Conservation (phyloP, 1,140 invertebrate species). For the Drosophila ironensis region DNA sequence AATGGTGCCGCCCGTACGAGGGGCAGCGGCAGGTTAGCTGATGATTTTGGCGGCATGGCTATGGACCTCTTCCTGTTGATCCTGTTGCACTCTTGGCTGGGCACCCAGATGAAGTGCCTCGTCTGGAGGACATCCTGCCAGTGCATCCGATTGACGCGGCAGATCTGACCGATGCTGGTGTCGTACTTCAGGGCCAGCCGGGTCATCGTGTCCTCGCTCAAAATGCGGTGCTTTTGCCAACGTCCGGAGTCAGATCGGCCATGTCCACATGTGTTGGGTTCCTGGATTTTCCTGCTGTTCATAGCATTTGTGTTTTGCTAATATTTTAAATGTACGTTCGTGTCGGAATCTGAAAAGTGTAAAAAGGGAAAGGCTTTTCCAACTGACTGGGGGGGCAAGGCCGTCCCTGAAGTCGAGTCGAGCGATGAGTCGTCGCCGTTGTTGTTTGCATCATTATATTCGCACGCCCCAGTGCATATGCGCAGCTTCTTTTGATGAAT, state of each 20-base stretch:
- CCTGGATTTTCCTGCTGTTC: too few relatives aligned
- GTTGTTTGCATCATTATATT: conserved; percentile 33
- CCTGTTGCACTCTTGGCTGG: background rate
- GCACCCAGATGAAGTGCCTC: conserved; percentile 42
- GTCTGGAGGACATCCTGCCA: conserved; percentile 44
- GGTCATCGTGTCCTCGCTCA: conserved; percentile 31
- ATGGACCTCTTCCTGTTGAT: background rate
- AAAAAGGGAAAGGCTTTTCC: too few relatives aligned
- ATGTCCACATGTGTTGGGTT: conserved; percentile 16
- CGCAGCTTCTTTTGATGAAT: conserved; percentile 14
- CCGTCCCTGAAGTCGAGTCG: too few relatives aligned
- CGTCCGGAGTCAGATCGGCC: conserved; percentile 20
- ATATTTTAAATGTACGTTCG: too few relatives aligned
- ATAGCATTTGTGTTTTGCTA: too few relatives aligned
- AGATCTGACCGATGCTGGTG: conserved; percentile 39
- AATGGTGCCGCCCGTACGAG: too few relatives aligned
- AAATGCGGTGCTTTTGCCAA: conserved; percentile 24
- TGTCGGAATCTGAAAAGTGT: too few relatives aligned
- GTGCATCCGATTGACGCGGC: conserved; percentile 54
- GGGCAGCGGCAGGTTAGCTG: background rate
- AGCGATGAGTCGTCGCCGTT: too few relatives aligned
- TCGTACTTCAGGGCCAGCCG: conserved; percentile 41
- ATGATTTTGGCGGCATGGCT: too few relatives aligned
- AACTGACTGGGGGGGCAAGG: too few relatives aligned
- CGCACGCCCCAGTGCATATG: conserved; percentile 22